phyloP scores from a whole-genome alignment of 2,113 vertebrate genomes.

The Larimichthys crocea region DNA sequence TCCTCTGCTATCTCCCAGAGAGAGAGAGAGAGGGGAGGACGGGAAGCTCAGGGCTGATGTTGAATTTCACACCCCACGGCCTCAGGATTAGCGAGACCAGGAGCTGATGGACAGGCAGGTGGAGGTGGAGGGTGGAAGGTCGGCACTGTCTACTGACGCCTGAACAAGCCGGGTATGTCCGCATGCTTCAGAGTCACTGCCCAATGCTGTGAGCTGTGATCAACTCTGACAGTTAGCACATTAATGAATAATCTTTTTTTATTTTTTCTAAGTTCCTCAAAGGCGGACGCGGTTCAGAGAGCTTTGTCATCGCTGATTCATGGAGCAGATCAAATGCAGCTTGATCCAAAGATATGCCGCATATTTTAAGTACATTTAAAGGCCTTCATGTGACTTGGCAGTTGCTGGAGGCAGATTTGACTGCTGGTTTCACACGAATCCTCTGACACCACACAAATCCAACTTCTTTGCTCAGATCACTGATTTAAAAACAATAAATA shows the following conservation, averaged over 20 bases:
- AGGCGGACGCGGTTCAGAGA: neutral
- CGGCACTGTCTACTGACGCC: constrained; percentile 27
- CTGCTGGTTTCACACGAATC: neutral
- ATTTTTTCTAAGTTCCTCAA: neutral
- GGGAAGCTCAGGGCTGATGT: constrained; percentile 39
- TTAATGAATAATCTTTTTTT: neutral
- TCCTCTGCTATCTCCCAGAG: constrained; percentile 26
- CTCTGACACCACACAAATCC: neutral
- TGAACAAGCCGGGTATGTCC: constrained; percentile 8
- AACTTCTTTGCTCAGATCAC: too few relatives aligned
- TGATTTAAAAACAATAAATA: too few relatives aligned
- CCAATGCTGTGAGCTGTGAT: neutral
- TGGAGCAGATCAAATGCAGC: neutral
- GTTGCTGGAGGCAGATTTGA: neutral
- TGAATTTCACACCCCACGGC: constrained; percentile 72
- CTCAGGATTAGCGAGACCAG: constrained; percentile 51
- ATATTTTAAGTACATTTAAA: neutral
- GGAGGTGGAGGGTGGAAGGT: constrained; percentile 6
- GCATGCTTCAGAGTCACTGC: neutral
- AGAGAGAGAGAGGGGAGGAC: neutral
- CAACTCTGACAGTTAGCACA: neutral
- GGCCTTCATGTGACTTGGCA: too few relatives aligned
- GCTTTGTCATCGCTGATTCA: neutral
- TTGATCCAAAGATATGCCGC: neutral
- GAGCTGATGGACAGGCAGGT: constrained; percentile 60